Base-by-base conservation (phyloP, 1,140 invertebrate species). In the Onthophagus taurus region DNA sequence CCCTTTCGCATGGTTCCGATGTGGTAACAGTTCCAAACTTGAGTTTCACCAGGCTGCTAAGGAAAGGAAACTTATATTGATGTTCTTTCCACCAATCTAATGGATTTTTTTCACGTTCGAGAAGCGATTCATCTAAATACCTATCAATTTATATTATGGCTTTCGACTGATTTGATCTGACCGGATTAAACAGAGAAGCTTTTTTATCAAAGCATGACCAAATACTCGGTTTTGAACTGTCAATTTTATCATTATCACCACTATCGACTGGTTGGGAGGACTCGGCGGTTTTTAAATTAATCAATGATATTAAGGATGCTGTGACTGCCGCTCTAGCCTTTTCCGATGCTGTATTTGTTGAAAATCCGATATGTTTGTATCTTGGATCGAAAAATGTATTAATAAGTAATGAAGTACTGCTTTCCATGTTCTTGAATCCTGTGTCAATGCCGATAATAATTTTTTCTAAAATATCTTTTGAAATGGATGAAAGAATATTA, bases 61-160 rank as follows among this genome's bases (percentile, higher is more conserved):
- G 14, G 23, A 7, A 7, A 17, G 38, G 38, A 42, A 38, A 38
- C 11, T 38, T 38, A 13, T 20, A 38, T 3, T 2, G 5, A 16
- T 38, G 20, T 3, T 38, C 14, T 42, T 29, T 30, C 38, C 38
- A 42, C 38, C 38, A 42, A 4, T 14, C 11, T 29, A 42, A 29
- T 3, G 38, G 24, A 42, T 42, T 14, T 29, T 42, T 16, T 9
- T 29, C 17, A 9, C 38, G 8, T 9, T 6, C 13, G 23, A 31
- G 19, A 5, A 26, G 18, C 24, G 24, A n/a, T 26, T 26, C 24
- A 7, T 26, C 24, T 26, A 26, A 26, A 26, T 26, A 26, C 7
- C 24, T 7, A 7, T 26, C 7, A 7, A 26, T n/a, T 26, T 26
- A 7, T 26, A 26, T n/a, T 26, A 26, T 26, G n/a, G 7, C 7